Evolutionary conservation across 2,113 vertebrate genomes (phyloP), one percentile per base, ranked within the genome.

Genomic region (Gasterosteus nipponicus): DNA sequence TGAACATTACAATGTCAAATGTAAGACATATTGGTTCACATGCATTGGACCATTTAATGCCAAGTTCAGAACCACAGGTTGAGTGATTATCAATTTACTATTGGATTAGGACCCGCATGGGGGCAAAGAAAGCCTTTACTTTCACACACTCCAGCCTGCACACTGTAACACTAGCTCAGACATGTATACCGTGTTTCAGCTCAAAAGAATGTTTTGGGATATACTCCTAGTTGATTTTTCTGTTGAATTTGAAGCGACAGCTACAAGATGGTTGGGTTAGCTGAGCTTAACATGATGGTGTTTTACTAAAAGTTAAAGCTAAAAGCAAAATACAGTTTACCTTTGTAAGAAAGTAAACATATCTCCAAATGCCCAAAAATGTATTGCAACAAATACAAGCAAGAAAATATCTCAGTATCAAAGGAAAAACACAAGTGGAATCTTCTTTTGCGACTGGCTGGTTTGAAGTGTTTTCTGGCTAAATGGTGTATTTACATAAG

Each of bases 21-120:
- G 35, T 31, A 41, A 41, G 35, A 60, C 8, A 6, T 38, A 38
- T 51, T n/a, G 35, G 33, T 29, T 18, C 1, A 39, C 53, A 39
- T 22, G 19, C 31, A 49, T 39, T 2, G 19, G 38, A 54, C 39
- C 7, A 33, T 47, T 16, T 80, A 22, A 64, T 62, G 61, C 14
- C 56, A 56, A 54, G 68, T 41, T 83, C 87, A 91, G 78, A 87
- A 80, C 60, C 82, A 72, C 80, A 70, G 78, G 66, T 78, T 15
- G 0, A 86, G 73, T 88, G 78, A 92, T 92, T 91, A 85, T 62
- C 56, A 71, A 72, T 64, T 62, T 80, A 74, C 86, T 84, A 90
- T 80, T 87, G 57, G 87, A 90, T 88, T 77, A 85, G 47, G 49
- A 75, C 62, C 69, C 31, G 22, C 22, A 26, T 26, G 7, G 4